A percentile compares a stretch with the other conserved stretches of the same genome.
phyloP scores from a whole-genome alignment of 2,888 invertebrate species.

The Coenonympha arcania region DNA sequence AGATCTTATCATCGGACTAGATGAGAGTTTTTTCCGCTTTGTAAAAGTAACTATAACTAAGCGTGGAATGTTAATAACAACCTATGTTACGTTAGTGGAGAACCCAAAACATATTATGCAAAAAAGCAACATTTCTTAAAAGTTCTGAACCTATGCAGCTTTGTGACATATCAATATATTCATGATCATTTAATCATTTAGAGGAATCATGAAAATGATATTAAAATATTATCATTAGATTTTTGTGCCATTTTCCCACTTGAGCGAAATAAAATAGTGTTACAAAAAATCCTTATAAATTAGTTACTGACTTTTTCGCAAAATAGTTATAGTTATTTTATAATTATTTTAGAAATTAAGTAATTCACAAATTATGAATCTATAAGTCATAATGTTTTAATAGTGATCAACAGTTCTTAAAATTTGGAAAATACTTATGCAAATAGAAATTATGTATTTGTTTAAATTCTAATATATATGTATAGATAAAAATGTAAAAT shows the following conservation, averaged over 20 bases:
- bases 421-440: too few species aligned
- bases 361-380: too few species aligned
- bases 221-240: too few species aligned
- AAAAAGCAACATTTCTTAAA: not conserved
- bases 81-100: constrained; percentile 38
- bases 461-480: too few species aligned
- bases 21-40: constrained; percentile 8
- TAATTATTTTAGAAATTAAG: not conserved
- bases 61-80: constrained; percentile 62
- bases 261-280: not conserved
- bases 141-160: too few species aligned
- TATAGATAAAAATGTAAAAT: not conserved
- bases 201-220: too few species aligned
- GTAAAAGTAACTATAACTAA: constrained; percentile 24
- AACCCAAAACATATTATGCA: not conserved
- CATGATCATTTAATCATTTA: too few species aligned
- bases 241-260: too few species aligned
- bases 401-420: not conserved
- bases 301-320: not conserved
- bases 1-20: constrained; percentile 19
- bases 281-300: not conserved
- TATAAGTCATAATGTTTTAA: too few species aligned
- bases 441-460: too few species aligned
- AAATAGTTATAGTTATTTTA: not conserved
- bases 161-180: too few species aligned